Evolutionary conservation across 2,797 vertebrate genomes (phyloP).

Genomic region (Steatocranus sp.): DNA sequence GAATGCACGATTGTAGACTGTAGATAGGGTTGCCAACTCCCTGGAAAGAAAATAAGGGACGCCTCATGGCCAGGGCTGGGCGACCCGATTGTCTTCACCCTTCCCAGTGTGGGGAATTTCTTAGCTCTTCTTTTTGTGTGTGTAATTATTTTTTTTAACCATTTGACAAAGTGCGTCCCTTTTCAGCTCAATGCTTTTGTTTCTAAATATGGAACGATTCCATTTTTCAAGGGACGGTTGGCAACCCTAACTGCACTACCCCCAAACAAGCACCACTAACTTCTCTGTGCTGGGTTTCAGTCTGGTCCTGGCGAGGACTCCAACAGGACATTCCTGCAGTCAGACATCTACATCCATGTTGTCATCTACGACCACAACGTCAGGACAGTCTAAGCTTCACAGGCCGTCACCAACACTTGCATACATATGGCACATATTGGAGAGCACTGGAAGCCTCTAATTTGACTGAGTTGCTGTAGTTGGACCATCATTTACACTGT

Average conservation of each 20-base stretch:
- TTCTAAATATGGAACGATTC: no score
- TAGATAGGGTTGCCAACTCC: no score
- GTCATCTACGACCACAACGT: constrained; percentile 79
- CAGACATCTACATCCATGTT: constrained; percentile 78
- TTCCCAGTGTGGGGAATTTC: no score
- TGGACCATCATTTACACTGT: constrained; percentile 35
- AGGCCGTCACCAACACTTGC: background rate
- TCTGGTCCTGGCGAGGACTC: constrained; percentile 75
- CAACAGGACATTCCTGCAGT: constrained; percentile 68
- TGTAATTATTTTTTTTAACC: no score
- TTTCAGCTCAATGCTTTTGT: no score
- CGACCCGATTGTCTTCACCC: no score
- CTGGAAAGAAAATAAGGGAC: no score
- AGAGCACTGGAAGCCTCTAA: constrained; percentile 37
- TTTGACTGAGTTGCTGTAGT: constrained; percentile 28
- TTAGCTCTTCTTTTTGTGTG: no score
- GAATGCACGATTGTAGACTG: background rate
- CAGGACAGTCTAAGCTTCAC: constrained; percentile 58
- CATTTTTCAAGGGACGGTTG: no score
- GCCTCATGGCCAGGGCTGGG: no score
- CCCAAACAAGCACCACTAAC: background rate
- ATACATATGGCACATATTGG: constrained; percentile 12
- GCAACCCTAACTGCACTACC: no score
- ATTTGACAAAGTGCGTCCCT: no score
- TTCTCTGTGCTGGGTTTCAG: constrained; percentile 66